Evolutionary conservation across 2,888 invertebrate genomes (phyloP).

Genomic region (Stenotaenia linearis): DNA sequence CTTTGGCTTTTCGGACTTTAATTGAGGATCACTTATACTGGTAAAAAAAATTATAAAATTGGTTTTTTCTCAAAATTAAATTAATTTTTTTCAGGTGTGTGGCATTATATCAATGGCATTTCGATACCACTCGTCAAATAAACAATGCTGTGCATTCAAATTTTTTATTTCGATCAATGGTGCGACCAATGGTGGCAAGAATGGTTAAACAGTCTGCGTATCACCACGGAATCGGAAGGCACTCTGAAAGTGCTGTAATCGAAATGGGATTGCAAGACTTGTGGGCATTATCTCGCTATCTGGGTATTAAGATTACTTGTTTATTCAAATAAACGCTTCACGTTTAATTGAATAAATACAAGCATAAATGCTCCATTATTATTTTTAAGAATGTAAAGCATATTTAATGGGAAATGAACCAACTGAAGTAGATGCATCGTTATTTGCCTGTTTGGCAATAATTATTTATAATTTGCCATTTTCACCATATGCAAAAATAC

Average conservation of each 20-base stretch:
- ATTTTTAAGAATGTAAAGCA: conserved; percentile 2
- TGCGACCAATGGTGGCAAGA: conserved; percentile 26
- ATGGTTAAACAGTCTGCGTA: conserved; percentile 23
- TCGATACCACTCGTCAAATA: conserved; percentile 8
- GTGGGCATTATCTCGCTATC: neutral
- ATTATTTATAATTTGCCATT: conserved; percentile 42
- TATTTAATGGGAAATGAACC: conserved; percentile 45
- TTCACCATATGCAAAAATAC: conserved; percentile 40
- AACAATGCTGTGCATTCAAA: conserved; percentile 27
- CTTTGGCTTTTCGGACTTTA: conserved; percentile 45
- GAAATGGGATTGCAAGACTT: conserved; percentile 18
- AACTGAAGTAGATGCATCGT: conserved; percentile 46
- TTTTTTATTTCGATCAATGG: conserved; percentile 19
- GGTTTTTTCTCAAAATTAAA: neutral
- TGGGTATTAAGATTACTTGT: too few species aligned
- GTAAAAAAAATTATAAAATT: conserved; percentile 39
- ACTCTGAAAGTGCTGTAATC: neutral
- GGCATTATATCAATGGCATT: conserved; percentile 27
- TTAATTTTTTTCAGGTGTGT: conserved; percentile 16
- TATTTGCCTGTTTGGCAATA: conserved; percentile 48
- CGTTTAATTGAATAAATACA: neutral
- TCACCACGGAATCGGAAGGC: conserved; percentile 21
- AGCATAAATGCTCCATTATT: neutral
- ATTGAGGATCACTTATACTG: conserved; percentile 48
- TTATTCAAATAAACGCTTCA: neutral